Conservation (phyloP, 2,113 vertebrate genomes). For the Oncorhynchus masou region DNA sequence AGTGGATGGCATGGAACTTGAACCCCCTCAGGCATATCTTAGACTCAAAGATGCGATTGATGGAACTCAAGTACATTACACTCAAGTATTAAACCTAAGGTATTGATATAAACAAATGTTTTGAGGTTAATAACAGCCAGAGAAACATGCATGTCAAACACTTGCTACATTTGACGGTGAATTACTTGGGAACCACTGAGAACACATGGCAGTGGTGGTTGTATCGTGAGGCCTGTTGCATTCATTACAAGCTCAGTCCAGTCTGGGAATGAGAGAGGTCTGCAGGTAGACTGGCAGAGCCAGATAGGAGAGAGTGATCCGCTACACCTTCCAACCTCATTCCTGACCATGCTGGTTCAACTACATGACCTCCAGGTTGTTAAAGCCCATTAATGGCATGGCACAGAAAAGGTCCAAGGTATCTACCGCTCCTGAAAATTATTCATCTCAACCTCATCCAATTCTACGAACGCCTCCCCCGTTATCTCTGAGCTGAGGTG, state of each 20-base stretch:
- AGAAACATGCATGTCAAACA: neutral
- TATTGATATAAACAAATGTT: too few species aligned
- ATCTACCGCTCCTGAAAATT: conserved; percentile 63
- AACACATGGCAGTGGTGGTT: too few species aligned
- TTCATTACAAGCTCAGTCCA: too few species aligned
- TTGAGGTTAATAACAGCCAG: conserved; percentile 23
- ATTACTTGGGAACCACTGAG: too few species aligned
- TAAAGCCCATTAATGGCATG: conserved; percentile 69
- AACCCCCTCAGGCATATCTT: conserved; percentile 15
- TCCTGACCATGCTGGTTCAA: conserved; percentile 56
- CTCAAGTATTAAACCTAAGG: too few species aligned
- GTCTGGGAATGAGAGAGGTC: conserved; percentile 33
- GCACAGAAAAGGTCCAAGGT: conserved; percentile 44
- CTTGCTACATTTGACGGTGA: too few species aligned
- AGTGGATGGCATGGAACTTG: neutral
- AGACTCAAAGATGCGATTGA: neutral
- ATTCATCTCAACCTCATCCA: conserved; percentile 58
- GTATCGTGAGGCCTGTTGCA: too few species aligned
- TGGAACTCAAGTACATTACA: too few species aligned
- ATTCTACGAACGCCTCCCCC: conserved; percentile 46
- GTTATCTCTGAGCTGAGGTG: conserved; percentile 29
- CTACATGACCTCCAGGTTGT: conserved; percentile 65
- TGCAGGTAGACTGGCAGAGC: conserved; percentile 33
- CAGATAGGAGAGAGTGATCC: conserved; percentile 30
- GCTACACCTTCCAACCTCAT: conserved; percentile 46